phyloP scores from a whole-genome alignment of 2,888 invertebrate genomes.

The Andrena bicolor region DNA sequence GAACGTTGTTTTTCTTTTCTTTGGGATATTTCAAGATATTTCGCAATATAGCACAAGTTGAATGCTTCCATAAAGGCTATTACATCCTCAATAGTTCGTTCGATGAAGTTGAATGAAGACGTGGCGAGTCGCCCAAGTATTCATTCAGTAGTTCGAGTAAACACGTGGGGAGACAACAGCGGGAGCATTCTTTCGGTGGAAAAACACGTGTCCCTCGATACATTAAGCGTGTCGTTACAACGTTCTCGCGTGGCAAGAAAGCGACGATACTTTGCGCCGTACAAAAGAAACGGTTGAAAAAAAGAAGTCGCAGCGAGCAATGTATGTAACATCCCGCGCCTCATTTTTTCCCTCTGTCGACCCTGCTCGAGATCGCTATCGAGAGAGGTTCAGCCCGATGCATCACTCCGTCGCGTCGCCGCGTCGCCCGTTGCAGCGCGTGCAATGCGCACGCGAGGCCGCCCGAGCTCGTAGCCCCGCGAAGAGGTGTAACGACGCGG shows the following conservation, averaged over 20 bases:
- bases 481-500: constrained; percentile 61
- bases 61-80: too few relatives aligned
- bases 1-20: too few relatives aligned
- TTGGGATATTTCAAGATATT: too few relatives aligned
- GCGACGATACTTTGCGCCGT: background rate
- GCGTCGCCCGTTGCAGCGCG: constrained; percentile 44
- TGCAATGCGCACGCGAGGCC: constrained; percentile 13
- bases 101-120: too few relatives aligned
- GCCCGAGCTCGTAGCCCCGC: constrained; percentile 8
- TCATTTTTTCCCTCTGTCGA: constrained; percentile 32
- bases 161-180: background rate
- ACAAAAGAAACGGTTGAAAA: background rate
- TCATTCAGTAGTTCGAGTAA: background rate
- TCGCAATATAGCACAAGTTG: too few relatives aligned
- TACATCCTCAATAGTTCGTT: too few relatives aligned
- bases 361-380: constrained; percentile 59
- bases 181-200: background rate
- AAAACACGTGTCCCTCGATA: constrained; percentile 13
- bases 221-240: background rate
- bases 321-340: constrained; percentile 14
- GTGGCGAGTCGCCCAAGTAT: too few relatives aligned
- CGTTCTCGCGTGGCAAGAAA: background rate
- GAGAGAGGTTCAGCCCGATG: constrained; percentile 47
- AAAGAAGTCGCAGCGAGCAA: constrained; percentile 12
- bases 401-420: constrained; percentile 57